Evolutionary conservation across 2,888 invertebrate species (phyloP), one percentile per base, ranked within the genome.

Genomic region (Melieria picta): DNA sequence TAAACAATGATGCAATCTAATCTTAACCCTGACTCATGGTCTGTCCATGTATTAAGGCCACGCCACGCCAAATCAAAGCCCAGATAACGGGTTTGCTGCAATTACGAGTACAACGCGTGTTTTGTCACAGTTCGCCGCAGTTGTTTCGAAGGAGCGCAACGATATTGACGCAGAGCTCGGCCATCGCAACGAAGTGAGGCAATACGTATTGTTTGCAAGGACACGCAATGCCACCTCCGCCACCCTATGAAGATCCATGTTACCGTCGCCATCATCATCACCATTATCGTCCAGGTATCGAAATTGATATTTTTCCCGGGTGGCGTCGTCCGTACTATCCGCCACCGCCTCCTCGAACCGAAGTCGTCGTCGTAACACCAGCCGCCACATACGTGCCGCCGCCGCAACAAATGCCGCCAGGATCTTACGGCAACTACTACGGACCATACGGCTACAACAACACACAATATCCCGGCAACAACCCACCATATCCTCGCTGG

Each of bases 241-340:
- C 75, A 10, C 64, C 72, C 10, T 75, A 74, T 72, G 71, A 69
- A 16, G 72, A 74, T 73, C 74, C 74, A 62, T 74, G 71, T 71
- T 63, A 42, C 76, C 79, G 79, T 82, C 73, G 65, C 47, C 66
- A 72, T 79, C 69, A 73, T 66, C 80, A 81, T 69, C 80, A 82
- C 30, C 77, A 80, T 43, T 72, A 77, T 62, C 79, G 81, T 42
- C 83, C 83, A 65, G 79, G 82, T 68, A 79, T 84, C 58, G 83
- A 83, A 74, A 82, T 83, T 63, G 84, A 83, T 68, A 78, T 83
- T 73, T 75, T 77, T 16, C 81, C 81, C 52, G 72, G 72, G 57
- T 71, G 72, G 57, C 63, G 69, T 70, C 72, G 74, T 47, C 71
- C 72, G 47, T 64, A 65, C 50, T 72, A 71, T 62, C 73, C 74